phyloP scores from a whole-genome alignment of 2,888 invertebrate species.

The Dryadula phaetusa region DNA sequence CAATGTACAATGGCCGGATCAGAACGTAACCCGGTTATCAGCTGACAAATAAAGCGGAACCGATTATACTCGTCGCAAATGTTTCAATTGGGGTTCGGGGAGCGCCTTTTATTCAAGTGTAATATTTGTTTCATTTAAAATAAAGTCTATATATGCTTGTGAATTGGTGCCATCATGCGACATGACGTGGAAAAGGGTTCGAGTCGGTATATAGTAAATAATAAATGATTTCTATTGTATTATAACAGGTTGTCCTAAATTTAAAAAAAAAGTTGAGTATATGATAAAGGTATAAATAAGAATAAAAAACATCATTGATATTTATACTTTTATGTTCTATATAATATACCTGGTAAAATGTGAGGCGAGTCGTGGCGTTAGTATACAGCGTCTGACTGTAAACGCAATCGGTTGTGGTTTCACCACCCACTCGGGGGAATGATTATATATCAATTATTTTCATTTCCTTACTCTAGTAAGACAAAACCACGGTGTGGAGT shows the following conservation, averaged over 20 bases:
- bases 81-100: conserved; percentile 48
- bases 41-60: conserved; percentile 67
- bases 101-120: conserved; percentile 3
- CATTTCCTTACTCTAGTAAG: no score
- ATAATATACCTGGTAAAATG: no score
- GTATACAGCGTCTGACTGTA: no score
- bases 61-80: conserved; percentile 55
- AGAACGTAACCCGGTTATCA: conserved; percentile 23
- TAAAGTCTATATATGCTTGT: conserved; percentile 25
- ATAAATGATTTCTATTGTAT: conserved; percentile 6
- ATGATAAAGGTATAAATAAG: background rate
- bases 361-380: no score
- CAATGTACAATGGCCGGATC: conserved; percentile 10
- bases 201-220: conserved; percentile 5
- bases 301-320: background rate
- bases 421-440: no score
- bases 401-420: no score
- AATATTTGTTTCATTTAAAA: conserved; percentile 16
- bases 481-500: no score
- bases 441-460: no score
- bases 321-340: background rate
- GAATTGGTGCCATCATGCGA: background rate
- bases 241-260: background rate
- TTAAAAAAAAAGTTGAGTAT: background rate
- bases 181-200: conserved; percentile 19